Evolutionary conservation across 2,113 vertebrate species (phyloP).

Genomic region (Motacilla alba): DNA sequence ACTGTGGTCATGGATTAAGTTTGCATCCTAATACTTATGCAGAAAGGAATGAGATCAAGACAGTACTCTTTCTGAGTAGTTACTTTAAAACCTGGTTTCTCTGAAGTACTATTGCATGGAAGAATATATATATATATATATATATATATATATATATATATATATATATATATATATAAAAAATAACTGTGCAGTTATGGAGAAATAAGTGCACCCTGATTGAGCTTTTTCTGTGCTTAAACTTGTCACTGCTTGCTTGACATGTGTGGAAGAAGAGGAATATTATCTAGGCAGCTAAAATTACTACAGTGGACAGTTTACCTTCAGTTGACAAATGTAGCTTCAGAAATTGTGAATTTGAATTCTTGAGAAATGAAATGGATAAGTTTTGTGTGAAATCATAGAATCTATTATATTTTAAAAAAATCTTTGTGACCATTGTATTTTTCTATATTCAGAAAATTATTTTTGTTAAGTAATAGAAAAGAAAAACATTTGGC

Average conservation of each 20-base stretch:
- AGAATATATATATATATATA: neutral
- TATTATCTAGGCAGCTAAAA: neutral
- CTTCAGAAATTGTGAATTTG: neutral
- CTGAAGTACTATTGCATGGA: neutral
- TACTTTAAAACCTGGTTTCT: neutral
- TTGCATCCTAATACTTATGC: neutral
- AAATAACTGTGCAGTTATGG: neutral
- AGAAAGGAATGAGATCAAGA: neutral
- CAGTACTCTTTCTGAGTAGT: neutral
- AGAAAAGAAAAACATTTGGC: neutral
- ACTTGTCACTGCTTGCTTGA: neutral
- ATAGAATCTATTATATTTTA: neutral
- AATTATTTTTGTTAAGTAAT: neutral
- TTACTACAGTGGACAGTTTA: neutral
- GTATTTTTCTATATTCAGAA: neutral
- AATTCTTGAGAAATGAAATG: neutral
- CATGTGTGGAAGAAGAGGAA: neutral
- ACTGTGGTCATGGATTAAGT: neutral
- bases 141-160: neutral
- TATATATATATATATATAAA: neutral
- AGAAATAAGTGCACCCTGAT: neutral
- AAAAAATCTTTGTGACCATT: neutral
- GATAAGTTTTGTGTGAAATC: neutral
- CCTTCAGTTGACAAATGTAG: neutral
- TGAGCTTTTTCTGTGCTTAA: neutral